These are phyloP conservation scores for Hirtodrosophila confusa DNA, from an alignment of 2,888 invertebrate genomes.

Conservation along the genomic window DNA sequence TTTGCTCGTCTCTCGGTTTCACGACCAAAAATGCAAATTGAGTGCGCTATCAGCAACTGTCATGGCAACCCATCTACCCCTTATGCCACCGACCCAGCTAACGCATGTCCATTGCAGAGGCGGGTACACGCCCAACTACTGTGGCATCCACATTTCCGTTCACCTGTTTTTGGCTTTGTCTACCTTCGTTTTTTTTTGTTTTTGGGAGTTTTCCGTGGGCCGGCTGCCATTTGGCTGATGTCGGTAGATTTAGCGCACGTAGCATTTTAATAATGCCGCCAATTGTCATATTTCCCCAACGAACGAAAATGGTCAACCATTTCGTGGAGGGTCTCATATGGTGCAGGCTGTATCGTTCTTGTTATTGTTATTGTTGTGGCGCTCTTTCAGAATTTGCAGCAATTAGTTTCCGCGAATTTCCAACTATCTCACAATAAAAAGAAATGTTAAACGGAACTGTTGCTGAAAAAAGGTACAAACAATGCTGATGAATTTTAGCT, in stretches of 20 bases:
- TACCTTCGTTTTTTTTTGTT: slow-evolving; percentile 24
- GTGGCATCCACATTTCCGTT: slow-evolving; percentile 21
- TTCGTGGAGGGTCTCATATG: slow-evolving; percentile 36
- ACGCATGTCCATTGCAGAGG: slow-evolving; percentile 15
- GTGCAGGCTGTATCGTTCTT: not conserved
- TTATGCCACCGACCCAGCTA: not conserved
- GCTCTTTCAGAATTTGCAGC: slow-evolving; percentile 35
- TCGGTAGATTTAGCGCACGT: slow-evolving; percentile 77
- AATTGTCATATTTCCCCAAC: slow-evolving; percentile 76
- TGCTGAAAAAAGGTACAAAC: slow-evolving; percentile 15
- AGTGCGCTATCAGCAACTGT: slow-evolving; percentile 76
- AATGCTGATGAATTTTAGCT: slow-evolving; percentile 16
- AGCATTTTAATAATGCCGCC: slow-evolving; percentile 73
- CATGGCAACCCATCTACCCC: slow-evolving; percentile 36
- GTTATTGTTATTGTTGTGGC: slow-evolving; percentile 6
- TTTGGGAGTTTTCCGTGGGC: slow-evolving; percentile 15
- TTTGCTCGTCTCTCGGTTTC: slow-evolving; percentile 23
- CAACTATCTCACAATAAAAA: slow-evolving; percentile 53
- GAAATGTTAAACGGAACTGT: slow-evolving; percentile 21
- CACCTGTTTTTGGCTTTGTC: slow-evolving; percentile 58
- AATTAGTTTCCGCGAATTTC: slow-evolving; percentile 55
- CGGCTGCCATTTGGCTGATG: slow-evolving; percentile 50
- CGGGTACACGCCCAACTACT: slow-evolving; percentile 15
- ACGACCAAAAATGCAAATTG: slow-evolving; percentile 73
- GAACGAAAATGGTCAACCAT: slow-evolving; percentile 60